Evolutionary conservation across 2,888 invertebrate species (phyloP).

Genomic region (Idaea straminata): DNA sequence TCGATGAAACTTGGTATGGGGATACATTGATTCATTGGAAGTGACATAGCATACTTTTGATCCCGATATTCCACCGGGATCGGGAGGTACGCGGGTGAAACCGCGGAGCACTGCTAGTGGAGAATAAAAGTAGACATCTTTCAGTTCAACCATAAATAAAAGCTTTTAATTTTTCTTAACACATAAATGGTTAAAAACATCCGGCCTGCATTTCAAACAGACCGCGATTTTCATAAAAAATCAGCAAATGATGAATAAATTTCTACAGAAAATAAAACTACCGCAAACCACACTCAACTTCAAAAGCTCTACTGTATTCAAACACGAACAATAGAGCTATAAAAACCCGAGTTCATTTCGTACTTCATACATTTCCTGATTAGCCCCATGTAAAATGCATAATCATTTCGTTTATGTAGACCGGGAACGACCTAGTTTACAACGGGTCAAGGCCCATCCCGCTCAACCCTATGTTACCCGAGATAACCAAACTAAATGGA

Average conservation of each 20-base stretch:
- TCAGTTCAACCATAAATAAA: too few species aligned
- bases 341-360: constrained; percentile 16
- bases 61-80: too few species aligned
- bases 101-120: too few species aligned
- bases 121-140: too few species aligned
- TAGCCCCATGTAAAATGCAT: constrained; percentile 49
- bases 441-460: constrained; percentile 43
- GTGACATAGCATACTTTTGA: too few species aligned
- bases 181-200: too few species aligned
- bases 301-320: constrained; percentile 13
- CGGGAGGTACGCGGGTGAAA: too few species aligned
- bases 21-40: too few species aligned
- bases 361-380: constrained; percentile 37
- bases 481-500: constrained; percentile 32
- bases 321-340: constrained; percentile 9
- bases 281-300: constrained; percentile 6
- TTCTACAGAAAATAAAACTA: constrained; percentile 2
- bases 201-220: too few species aligned
- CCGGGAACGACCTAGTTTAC: constrained; percentile 44
- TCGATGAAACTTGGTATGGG: too few species aligned
- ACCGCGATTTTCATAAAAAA: neutral
- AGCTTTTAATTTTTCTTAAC: too few species aligned
- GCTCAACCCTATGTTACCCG: constrained; percentile 31
- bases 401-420: constrained; percentile 39
- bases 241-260: neutral